Conservation (phyloP, 2,888 invertebrate species). For the Nemapogon koenigi region DNA sequence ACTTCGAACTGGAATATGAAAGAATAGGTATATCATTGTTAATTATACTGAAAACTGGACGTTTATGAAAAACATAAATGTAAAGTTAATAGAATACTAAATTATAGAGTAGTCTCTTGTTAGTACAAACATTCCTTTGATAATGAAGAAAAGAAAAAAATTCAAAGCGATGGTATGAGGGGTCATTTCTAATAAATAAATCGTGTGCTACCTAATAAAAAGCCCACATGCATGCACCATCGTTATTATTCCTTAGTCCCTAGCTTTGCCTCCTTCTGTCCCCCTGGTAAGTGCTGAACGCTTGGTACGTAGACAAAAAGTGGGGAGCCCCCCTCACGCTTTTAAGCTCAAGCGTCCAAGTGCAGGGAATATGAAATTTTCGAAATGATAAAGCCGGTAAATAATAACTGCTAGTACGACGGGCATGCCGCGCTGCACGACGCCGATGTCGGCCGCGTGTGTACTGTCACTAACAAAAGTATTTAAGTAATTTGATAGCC, state of each 20-base stretch:
- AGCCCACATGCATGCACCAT: constrained; percentile 46
- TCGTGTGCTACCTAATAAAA: no score
- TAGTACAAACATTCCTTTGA: no score
- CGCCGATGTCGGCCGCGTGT: neutral
- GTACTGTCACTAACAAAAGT: constrained; percentile 23
- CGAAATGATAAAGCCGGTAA: constrained; percentile 66
- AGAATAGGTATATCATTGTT: no score
- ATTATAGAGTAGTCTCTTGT: no score
- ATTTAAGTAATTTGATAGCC: no score
- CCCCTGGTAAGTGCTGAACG: constrained; percentile 43
- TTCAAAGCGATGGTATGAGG: no score
- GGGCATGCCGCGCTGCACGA: constrained; percentile 43
- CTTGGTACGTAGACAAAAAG: constrained; percentile 48
- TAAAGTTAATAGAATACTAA: no score
- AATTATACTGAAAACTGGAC: no score
- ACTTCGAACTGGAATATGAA: no score
- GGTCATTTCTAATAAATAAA: no score
- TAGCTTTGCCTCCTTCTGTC: constrained; percentile 22
- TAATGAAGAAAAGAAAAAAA: no score
- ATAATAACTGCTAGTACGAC: constrained; percentile 62
- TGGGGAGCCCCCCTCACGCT: constrained; percentile 39
- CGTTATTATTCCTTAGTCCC: constrained; percentile 56
- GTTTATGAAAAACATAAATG: no score
- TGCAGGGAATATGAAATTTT: constrained; percentile 65
- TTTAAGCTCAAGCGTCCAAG: constrained; percentile 65